These are phyloP conservation scores for Podarcis cretensis DNA, from an alignment of 2,113 vertebrate genomes.

Conservation along the genomic window DNA sequence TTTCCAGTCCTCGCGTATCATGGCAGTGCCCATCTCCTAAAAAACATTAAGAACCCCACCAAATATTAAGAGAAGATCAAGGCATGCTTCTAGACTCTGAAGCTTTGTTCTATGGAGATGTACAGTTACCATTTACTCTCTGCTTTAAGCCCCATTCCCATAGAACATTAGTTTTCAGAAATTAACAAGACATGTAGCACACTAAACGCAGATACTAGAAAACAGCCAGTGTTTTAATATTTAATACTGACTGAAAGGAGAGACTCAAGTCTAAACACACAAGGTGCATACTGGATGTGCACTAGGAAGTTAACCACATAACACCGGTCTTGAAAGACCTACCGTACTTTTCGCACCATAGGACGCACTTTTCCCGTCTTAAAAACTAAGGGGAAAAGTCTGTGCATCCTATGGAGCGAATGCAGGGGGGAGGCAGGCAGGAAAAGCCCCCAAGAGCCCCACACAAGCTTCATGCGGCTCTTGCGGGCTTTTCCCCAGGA, in stretches of 20 bases:
- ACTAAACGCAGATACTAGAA: background rate
- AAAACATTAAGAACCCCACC: background rate
- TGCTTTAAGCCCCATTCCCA: background rate
- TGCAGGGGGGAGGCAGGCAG: too few relatives aligned
- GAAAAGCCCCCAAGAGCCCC: too few relatives aligned
- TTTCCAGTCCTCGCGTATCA: slow-evolving; percentile 84
- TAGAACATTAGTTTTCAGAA: background rate
- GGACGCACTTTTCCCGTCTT: too few relatives aligned
- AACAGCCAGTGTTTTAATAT: background rate
- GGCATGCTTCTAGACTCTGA: background rate
- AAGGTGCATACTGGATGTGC: background rate
- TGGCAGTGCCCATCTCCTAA: slow-evolving; percentile 83
- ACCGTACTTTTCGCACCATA: too few relatives aligned
- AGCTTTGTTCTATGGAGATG: background rate
- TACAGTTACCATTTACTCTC: background rate
- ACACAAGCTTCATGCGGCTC: too few relatives aligned
- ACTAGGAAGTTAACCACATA: background rate
- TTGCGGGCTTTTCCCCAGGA: too few relatives aligned
- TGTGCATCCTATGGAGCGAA: too few relatives aligned
- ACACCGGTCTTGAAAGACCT: too few relatives aligned
- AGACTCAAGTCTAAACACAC: background rate
- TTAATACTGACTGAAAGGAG: background rate
- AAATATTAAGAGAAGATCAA: background rate
- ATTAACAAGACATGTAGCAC: background rate
- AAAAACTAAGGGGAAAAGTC: too few relatives aligned